These are phyloP conservation scores for Lithophane semibrunnea DNA, from an alignment of 2,888 invertebrate species.

Conservation along the genomic window DNA sequence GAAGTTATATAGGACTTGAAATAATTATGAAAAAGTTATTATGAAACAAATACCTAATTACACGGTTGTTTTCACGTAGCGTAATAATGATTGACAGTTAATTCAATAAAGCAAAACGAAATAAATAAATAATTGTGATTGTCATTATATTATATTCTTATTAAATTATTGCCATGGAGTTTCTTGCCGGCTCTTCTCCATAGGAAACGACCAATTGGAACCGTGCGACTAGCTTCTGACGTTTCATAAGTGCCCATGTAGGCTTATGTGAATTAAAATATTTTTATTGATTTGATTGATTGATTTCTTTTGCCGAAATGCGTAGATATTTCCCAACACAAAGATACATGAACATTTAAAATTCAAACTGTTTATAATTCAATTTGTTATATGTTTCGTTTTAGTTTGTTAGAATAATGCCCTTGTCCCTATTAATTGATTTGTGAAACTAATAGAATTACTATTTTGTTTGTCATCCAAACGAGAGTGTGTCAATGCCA, in stretches of 20 bases:
- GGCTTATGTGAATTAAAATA: too few species aligned
- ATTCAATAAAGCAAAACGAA: background rate
- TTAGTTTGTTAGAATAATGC: background rate
- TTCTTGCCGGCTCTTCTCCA: too few species aligned
- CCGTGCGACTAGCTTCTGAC: too few species aligned
- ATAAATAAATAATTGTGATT: background rate
- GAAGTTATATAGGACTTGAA: background rate
- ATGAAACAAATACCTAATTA: background rate
- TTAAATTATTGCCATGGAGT: too few species aligned
- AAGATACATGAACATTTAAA: background rate
- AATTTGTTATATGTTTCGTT: too few species aligned
- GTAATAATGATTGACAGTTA: constrained; percentile 4
- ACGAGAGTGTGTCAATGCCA: constrained; percentile 55
- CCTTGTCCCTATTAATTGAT: constrained; percentile 53
- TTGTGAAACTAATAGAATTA: constrained; percentile 39
- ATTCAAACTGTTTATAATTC: too few species aligned
- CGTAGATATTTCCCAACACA: background rate
- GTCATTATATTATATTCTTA: background rate
- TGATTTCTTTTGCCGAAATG: constrained; percentile 2
- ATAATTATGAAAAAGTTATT: background rate
- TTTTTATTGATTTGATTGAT: too few species aligned
- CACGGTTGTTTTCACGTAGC: background rate
- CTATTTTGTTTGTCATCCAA: constrained; percentile 7
- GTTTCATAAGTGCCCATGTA: too few species aligned
- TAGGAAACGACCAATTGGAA: too few species aligned